Percentiles rank a stretch among this genome's conserved stretches.
Conservation (phyloP, 2,888 invertebrate species). For the Lasius fuliginosus region DNA sequence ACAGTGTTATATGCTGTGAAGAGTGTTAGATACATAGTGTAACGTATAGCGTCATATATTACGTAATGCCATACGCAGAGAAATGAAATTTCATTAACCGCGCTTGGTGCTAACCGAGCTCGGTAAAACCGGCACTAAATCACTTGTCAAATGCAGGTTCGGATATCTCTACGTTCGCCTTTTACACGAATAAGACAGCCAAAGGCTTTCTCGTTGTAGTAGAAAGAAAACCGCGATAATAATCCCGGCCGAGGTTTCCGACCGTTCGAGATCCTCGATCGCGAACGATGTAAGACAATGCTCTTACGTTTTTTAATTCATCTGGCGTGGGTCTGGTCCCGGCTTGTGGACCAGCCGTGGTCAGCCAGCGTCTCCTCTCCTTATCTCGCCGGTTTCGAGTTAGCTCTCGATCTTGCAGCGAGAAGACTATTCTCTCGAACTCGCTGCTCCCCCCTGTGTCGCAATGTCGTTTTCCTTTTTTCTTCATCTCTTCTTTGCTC, state of each 20-base stretch:
- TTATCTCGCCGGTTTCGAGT: slow-evolving; percentile 31
- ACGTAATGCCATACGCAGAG: slow-evolving; percentile 21
- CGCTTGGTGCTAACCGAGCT: slow-evolving; percentile 14
- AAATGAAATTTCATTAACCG: slow-evolving; percentile 48
- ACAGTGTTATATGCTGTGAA: background rate
- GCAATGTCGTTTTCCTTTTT: slow-evolving; percentile 14
- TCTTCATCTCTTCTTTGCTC: slow-evolving; percentile 11
- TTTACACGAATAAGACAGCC: background rate
- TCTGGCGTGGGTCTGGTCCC: slow-evolving; percentile 14
- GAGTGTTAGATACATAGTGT: background rate
- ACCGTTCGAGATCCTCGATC: background rate
- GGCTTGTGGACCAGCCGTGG: background rate
- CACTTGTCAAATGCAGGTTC: slow-evolving; percentile 38
- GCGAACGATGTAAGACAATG: slow-evolving; percentile 49
- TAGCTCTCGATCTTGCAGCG: slow-evolving; percentile 26
- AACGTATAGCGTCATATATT: background rate
- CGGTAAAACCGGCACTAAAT: slow-evolving; percentile 37
- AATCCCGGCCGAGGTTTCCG: background rate
- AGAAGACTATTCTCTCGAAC: slow-evolving; percentile 5
- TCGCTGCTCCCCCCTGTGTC: slow-evolving; percentile 24
- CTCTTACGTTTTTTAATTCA: slow-evolving; percentile 60
- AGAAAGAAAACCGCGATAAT: slow-evolving; percentile 1
- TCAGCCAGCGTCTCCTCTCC: slow-evolving; percentile 15
- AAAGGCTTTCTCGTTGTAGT: background rate
- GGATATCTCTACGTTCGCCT: slow-evolving; percentile 8